Evolutionary conservation across 2,113 vertebrate species (phyloP).

Genomic region (Corythornis cristatus): DNA sequence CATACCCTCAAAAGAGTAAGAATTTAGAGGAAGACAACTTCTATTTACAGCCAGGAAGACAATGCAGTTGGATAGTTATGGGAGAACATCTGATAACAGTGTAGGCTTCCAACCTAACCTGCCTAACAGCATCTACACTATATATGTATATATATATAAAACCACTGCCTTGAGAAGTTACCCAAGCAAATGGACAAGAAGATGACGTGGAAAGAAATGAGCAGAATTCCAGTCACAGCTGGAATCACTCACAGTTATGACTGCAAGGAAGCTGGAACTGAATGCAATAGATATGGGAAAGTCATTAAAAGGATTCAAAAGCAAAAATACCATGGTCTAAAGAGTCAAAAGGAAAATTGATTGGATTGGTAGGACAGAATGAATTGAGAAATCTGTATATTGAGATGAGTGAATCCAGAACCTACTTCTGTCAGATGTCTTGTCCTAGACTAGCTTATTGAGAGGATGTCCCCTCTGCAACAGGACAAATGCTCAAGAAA

Average conservation of each 20-base stretch:
- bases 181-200: background rate
- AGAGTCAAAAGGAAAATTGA: background rate
- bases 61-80: background rate
- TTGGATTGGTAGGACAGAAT: background rate
- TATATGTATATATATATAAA: background rate
- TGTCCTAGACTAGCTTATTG: background rate
- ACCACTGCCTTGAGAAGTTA: background rate
- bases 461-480: background rate
- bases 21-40: background rate
- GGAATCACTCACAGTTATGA: constrained; percentile 19
- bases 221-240: constrained; percentile 43
- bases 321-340: background rate
- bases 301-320: background rate
- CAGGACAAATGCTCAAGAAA: background rate
- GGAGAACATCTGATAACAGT: background rate
- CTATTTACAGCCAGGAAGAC: background rate
- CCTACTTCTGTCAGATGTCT: background rate
- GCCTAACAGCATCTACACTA: background rate
- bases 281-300: background rate
- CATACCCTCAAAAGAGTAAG: background rate
- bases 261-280: constrained; percentile 7
- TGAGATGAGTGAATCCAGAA: background rate
- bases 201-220: background rate
- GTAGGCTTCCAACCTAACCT: background rate
- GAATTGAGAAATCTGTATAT: background rate